Conservation (phyloP, 2,888 invertebrate genomes). For the Chydorus sphaericus region DNA sequence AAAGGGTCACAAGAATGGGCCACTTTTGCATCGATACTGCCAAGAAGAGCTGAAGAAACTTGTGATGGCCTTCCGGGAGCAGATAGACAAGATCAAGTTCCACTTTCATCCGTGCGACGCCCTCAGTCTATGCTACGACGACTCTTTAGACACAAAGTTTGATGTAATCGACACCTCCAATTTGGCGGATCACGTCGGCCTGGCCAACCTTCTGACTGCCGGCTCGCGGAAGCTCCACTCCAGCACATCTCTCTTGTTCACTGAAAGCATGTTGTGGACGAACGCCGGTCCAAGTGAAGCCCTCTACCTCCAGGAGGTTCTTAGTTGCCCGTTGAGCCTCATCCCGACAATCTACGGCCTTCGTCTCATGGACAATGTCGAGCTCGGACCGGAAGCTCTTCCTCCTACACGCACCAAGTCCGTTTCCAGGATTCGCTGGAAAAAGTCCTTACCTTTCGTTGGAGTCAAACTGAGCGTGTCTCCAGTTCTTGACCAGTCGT, state of each 20-base stretch:
- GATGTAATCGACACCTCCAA: constrained; percentile 3
- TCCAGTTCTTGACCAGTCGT: neutral
- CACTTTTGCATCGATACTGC: neutral
- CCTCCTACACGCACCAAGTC: neutral
- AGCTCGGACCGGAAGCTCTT: neutral
- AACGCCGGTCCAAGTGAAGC: neutral
- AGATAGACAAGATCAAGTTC: neutral
- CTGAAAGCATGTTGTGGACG: neutral
- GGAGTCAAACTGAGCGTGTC: neutral
- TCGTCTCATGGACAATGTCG: neutral
- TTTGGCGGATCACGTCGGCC: neutral
- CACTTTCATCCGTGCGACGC: neutral
- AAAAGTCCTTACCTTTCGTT: neutral
- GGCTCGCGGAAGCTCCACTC: neutral
- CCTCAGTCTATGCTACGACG: neutral
- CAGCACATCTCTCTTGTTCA: neutral
- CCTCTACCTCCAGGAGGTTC: neutral
- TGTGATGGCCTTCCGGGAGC: neutral
- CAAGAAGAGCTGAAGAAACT: neutral
- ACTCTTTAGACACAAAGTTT: neutral
- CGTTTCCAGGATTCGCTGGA: neutral
- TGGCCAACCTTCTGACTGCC: neutral
- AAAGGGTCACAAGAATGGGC: neutral
- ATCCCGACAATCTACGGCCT: neutral
- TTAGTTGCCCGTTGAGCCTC: neutral